These are phyloP conservation scores for Metacarcinus magister DNA, from an alignment of 2,888 invertebrate genomes.

Conservation along the genomic window DNA sequence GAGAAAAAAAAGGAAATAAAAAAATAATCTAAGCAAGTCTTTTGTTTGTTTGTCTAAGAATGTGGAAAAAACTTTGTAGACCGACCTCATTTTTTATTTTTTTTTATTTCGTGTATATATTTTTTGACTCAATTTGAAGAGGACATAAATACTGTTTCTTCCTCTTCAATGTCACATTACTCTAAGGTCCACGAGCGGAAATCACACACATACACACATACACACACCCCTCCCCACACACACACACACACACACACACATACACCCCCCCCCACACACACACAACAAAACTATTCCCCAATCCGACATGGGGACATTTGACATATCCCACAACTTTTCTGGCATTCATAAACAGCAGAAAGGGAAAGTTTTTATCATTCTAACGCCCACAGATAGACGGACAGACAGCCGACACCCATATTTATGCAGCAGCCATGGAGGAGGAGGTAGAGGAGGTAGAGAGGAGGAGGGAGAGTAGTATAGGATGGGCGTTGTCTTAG, in stretches of 20 bases:
- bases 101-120: too few species aligned
- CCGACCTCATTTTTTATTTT: not conserved
- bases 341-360: not conserved
- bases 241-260: not conserved
- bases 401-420: constrained; percentile 10
- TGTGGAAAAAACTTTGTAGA: not conserved
- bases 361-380: not conserved
- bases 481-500: not conserved
- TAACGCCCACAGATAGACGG: not conserved
- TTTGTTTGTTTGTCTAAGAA: not conserved
- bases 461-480: too few species aligned
- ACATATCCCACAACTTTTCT: not conserved
- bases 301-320: constrained; percentile 26
- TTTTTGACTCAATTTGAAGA: not conserved
- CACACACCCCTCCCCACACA: not conserved
- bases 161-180: not conserved
- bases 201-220: too few species aligned
- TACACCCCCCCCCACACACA: not conserved
- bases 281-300: constrained; percentile 9
- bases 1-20: not conserved
- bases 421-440: not conserved
- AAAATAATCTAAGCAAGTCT: not conserved
- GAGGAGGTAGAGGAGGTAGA: not conserved
- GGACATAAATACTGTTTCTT: not conserved
- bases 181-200: too few species aligned